Evolutionary conservation across 2,113 vertebrate species (phyloP), one percentile per base, ranked within the genome.

Genomic region (Bujurquina vittata): DNA sequence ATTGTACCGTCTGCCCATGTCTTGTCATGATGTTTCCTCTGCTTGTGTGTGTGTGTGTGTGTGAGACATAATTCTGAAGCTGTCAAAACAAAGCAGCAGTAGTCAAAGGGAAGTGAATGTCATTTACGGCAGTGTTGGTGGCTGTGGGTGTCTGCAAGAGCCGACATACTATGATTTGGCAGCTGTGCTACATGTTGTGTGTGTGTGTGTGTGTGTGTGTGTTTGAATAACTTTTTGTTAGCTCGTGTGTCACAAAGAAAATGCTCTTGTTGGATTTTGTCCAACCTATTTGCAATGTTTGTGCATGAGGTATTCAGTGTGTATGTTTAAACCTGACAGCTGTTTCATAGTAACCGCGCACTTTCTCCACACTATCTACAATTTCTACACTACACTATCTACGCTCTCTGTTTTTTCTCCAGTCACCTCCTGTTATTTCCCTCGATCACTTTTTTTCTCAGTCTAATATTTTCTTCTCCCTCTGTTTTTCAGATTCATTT

Each of bases 281-380:
- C 56, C 56, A 26, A 4, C 10, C 22, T 14, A 22, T 23, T 57
- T 23, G 22, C 11, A 15, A 12, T 57, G 56, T 23, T 57, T 23
- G 56, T 57, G 29, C 8, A 33, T 61, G 54, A 60, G 37, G 77
- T 84, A 63, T 85, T 58, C 63, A 75, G 35, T 85, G 56, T 73
- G 14, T 72, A 4, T 57, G 10, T 73, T 87, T 77, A 79, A 87
- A 84, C 76, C 82, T 87, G 90, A 90, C 76, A 93, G 88, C 88
- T 89, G 85, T 86, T 86, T 82, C 78, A 67, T 79, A 81, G 85
- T 87, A 82, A 69, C 83, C 65, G 43, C 73, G 67, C 77, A 82
- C 81, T 93, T 87, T 86, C 40, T 69, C 63, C 40, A 69, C 23
- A 69, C 22, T 17, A 29, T 49, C 2, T 69, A 29, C 15, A 69